Evolutionary conservation across 2,888 invertebrate species (phyloP), one percentile per base, ranked within the genome.

Genomic region (Pyralis farinalis): DNA sequence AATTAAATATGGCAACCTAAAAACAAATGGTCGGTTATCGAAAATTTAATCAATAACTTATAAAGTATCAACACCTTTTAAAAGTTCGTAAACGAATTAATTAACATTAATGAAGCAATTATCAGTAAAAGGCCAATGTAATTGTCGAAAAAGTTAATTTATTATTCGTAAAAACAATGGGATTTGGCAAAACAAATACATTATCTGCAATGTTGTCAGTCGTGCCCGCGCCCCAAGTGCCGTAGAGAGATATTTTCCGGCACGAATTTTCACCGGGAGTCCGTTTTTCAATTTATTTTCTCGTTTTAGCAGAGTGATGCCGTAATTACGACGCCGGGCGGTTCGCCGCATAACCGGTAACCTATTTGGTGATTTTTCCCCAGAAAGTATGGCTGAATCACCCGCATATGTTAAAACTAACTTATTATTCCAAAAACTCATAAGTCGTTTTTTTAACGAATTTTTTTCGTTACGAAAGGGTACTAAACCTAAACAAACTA

Each of bases 261-360:
- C 68, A 64, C 68, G 62, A 59, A 77, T 80, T 80, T 82, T 80
- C 71, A 75, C 74, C 68, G 72, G 69, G 69, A 74, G 71, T 67
- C 64, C 76, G 75, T 75, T 84, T 84, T 85, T 84, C 81, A 85
- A 84, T 86, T 85, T 81, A 84, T 86, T 81, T 79, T 66, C 71
- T 66, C 74, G 79, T 81, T 85, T 83, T 80, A 78, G 72, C 71
- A 67, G 72, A 79, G 71, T 80, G 81, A 77, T 70, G 77, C 69
- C 71, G 78, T 84, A 82, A 84, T 86, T 82, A 81, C 76, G 68
- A 63, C 58, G 61, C 62, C 63, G 65, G 59, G 58, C 55, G 70
- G 71, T 60, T 63, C 61, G 59, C 72, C 74, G 70, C 75, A 73
- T 76, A 74, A 78, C 72, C 71, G 66, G 55, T 63, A 51, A 63